Base-by-base conservation (phyloP, 2,113 vertebrate species). In the Paradisaea rubra region DNA sequence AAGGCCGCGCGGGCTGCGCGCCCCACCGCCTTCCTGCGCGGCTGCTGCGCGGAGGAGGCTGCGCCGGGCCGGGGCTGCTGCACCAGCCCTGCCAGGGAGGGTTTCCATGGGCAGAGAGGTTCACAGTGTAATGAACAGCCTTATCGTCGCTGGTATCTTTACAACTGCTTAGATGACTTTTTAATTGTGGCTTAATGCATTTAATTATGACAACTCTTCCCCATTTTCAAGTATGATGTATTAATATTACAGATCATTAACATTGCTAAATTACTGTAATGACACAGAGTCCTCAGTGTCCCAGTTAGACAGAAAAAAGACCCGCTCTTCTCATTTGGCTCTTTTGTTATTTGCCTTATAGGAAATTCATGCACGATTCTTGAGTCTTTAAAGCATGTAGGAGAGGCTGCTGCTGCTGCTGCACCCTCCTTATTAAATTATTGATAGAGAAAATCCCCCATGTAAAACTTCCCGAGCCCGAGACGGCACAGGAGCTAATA, bases 221-320 rank as follows among this genome's bases (percentile, higher is more conserved):
- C 95, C 94, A 53, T 98, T 98, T 98, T 98, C 95, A 85, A 96
- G 93, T 96, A 93, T 97, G 98, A 97, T 97, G 97, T 98, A 98
- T 98, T 98, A 98, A 98, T 98, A 98, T 96, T 97, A 96, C 95
- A 98, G 98, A 98, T 98, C 97, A 98, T 98, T 98, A 98, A 97
- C 83, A 81, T 80, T 83, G 88, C 96, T 98, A 98, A 98, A 98
- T 98, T 97, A 95, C 94, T 97, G 96, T 98, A 97, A 98, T 98
- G 96, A 97, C 95, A 98, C 72, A 96, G 95, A 97, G 96, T 96
- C 96, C 91, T 97, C 94, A 93, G 97, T 77, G 86, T 97, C 94
- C 94, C 96, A 97, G 97, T 96, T 98, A 97, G 54, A 96, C 81
- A 91, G 95, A 60, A 77, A 96, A 97, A 81, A 95, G 96, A 97